Evolutionary conservation across 2,888 invertebrate species (phyloP), one percentile per base, ranked within the genome.

Genomic region (Torymus tubicola): DNA sequence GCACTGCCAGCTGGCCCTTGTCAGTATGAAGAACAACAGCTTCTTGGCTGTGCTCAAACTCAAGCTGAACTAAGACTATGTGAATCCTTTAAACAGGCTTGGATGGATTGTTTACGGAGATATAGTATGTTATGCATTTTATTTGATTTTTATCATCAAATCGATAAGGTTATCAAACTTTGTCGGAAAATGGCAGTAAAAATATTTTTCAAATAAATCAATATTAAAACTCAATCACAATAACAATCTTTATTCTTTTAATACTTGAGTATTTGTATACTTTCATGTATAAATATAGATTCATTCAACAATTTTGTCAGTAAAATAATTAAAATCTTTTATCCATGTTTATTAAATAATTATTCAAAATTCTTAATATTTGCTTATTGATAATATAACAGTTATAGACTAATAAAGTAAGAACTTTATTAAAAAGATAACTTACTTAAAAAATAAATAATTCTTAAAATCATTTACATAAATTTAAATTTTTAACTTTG

Each of bases 71-170:
- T 85, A 50, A 73, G 77, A 64, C 8, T 21, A 21, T 86, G 85
- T 11, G 84, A 85, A 65, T 14, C 70, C 8, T 81, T 81, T 11
- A 84, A 70, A 81, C 67, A 82, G 70, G 79, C 80, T 18, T 76
- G 84, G 18, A 21, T 81, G 4, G 80, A 84, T 18, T 85, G 85
- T 75, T 84, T 83, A 82, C 82, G 80, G 57, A 83, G 69, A 84
- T 58, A 82, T 55, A 83, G 82, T 84, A 61, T n/a, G 80, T 80
- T 69, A 74, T 42, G 1, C 58, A 80, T 79, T 77, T 57, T 52
- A 57, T 71, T 68, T 50, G 4, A 70, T 57, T 70, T 63, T 71
- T 81, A 71, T 67, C 57, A 55, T 67, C 75, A 81, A 81, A 74
- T 81, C 78, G 78, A n/a, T 11, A 78, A 78, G 81, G 67, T 14